A percentile compares a stretch with the other conserved stretches of the same genome.
phyloP scores from a whole-genome alignment of 2,888 invertebrate genomes.

The Halictus quadricinctus region DNA sequence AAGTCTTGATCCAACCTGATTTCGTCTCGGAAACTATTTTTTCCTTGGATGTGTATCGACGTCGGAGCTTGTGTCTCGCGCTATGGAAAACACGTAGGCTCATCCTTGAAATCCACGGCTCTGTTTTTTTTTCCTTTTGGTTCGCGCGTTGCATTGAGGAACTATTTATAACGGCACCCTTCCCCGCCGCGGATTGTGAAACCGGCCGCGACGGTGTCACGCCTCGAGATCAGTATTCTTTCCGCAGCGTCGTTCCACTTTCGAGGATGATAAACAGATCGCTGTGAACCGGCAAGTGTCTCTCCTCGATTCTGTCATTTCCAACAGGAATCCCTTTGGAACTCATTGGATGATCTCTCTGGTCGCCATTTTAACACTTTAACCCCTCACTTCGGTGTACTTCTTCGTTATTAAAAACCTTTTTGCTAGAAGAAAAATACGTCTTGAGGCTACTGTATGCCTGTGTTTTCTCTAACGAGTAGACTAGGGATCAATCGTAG shows the following conservation, averaged over 20 bases:
- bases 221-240: slow-evolving; percentile 40
- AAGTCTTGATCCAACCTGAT: background rate
- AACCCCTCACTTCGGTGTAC: background rate
- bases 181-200: slow-evolving; percentile 38
- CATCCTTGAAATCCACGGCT: slow-evolving; percentile 47
- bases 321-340: background rate
- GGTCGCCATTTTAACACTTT: background rate
- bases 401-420: background rate
- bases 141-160: slow-evolving; percentile 31
- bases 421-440: background rate
- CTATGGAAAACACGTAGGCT: slow-evolving; percentile 23
- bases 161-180: slow-evolving; percentile 60
- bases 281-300: background rate
- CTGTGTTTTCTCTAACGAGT: background rate
- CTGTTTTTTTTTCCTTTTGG: slow-evolving; percentile 18
- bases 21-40: background rate
- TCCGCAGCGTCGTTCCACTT: slow-evolving; percentile 29
- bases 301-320: background rate
- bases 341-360: background rate
- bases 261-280: slow-evolving; percentile 38
- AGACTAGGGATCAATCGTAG: too few relatives aligned
- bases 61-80: background rate
- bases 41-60: slow-evolving; percentile 12
- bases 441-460: background rate
- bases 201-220: slow-evolving; percentile 12